These are phyloP conservation scores for Coturnix japonica DNA, from an alignment of 2,113 vertebrate genomes.

Conservation along the genomic window DNA sequence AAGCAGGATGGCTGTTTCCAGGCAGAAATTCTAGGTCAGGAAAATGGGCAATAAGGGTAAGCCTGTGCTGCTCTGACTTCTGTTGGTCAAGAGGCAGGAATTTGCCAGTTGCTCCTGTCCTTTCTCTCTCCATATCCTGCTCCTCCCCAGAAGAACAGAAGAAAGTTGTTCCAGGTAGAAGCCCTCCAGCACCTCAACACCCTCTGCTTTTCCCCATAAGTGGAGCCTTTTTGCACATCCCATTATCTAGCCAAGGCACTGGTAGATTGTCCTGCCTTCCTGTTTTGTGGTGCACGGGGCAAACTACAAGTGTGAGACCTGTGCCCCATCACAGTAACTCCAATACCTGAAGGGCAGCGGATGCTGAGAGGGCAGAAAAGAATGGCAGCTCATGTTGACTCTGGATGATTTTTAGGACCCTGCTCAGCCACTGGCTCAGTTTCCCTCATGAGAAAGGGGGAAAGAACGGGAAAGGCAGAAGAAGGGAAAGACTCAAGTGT, in stretches of 20 bases:
- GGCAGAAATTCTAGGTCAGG: not conserved
- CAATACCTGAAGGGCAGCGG: not conserved
- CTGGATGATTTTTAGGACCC: not conserved
- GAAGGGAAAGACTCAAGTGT: rapidly evolving
- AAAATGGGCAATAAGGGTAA: not conserved
- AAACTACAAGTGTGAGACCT: not conserved
- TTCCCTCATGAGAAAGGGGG: not conserved
- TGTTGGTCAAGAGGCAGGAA: too few relatives aligned
- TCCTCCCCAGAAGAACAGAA: not conserved
- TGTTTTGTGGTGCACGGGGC: not conserved
- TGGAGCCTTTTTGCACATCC: not conserved
- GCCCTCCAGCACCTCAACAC: not conserved
- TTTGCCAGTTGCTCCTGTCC: not conserved
- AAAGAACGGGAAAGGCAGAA: not conserved
- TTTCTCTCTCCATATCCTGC: not conserved
- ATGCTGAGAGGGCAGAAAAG: not conserved
- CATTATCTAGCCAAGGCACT: not conserved
- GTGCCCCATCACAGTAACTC: not conserved
- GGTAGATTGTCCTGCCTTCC: not conserved
- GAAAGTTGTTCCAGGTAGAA: not conserved
- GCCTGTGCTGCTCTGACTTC: not conserved
- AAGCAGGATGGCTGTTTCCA: not conserved
- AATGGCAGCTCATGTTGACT: not conserved
- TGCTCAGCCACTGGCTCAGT: not conserved
- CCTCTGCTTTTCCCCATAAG: not conserved